phyloP scores from a whole-genome alignment of 2,888 invertebrate species.

The Acanthococcus lagerstroemiae region DNA sequence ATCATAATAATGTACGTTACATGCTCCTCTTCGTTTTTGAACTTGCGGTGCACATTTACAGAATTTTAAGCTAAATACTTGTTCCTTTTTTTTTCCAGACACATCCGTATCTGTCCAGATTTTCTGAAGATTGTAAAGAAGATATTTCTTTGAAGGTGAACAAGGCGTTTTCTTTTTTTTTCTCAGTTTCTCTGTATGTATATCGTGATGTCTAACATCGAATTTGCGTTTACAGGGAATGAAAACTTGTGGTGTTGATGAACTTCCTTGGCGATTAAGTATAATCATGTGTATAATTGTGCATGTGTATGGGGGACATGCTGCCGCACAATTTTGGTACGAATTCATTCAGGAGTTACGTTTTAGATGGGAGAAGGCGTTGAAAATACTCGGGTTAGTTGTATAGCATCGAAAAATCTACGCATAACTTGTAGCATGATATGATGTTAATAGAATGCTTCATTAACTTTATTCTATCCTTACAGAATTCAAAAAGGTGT shows the following conservation, averaged over 20 bases:
- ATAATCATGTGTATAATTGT: slow-evolving; percentile 62
- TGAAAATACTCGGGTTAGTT: slow-evolving; percentile 71
- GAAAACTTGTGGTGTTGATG: slow-evolving; percentile 48
- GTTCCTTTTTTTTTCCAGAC: slow-evolving; percentile 19
- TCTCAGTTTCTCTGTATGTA: not conserved
- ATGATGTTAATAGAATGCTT: too few relatives aligned
- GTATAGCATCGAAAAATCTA: not conserved
- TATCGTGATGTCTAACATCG: not conserved
- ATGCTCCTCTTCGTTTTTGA: not conserved
- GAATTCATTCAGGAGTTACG: slow-evolving; percentile 85
- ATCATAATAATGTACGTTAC: slow-evolving; percentile 47
- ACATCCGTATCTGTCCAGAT: not conserved
- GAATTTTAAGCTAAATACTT: too few relatives aligned
- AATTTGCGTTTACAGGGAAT: slow-evolving; percentile 6
- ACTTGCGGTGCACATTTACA: not conserved
- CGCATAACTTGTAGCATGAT: too few relatives aligned
- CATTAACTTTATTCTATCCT: too few relatives aligned
- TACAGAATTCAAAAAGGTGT: slow-evolving; percentile 68
- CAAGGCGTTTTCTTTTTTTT: not conserved
- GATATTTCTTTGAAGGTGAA: slow-evolving; percentile 14
- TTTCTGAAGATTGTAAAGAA: slow-evolving; percentile 10
- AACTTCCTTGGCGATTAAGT: slow-evolving; percentile 71
- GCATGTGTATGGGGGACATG: slow-evolving; percentile 60
- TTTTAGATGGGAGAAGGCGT: slow-evolving; percentile 74
- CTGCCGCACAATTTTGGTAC: slow-evolving; percentile 85